These are phyloP conservation scores for Zoanthus sociatus DNA, from an alignment of 92 coral and sea anemone species.

Conservation along the genomic window DNA sequence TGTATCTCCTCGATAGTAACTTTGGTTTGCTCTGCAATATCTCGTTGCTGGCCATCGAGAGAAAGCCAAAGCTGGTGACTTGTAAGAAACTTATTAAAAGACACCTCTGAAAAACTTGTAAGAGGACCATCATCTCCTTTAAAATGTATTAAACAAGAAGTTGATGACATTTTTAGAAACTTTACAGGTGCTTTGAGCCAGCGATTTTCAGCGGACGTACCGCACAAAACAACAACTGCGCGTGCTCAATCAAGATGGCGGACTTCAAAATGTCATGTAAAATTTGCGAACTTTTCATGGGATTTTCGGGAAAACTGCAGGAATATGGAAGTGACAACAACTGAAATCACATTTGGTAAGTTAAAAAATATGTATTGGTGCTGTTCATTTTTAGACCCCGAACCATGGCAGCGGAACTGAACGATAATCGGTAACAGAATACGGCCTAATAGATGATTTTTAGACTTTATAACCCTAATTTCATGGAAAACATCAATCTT, in stretches of 20 bases:
- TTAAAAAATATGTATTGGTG: slow-evolving; percentile 9
- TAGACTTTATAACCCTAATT: no score
- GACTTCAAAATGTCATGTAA: neutral
- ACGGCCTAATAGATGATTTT: neutral
- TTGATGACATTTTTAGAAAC: neutral
- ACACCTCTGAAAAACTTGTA: slow-evolving; percentile 29
- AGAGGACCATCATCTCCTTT: slow-evolving; percentile 38
- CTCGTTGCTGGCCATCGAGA: slow-evolving; percentile 45
- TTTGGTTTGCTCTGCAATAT: slow-evolving; percentile 55
- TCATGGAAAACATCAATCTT: no score
- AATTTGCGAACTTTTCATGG: slow-evolving; percentile 3
- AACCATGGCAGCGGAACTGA: slow-evolving; percentile 1
- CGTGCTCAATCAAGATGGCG: slow-evolving; percentile 24
- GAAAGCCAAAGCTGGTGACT: neutral
- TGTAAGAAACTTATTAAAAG: slow-evolving; percentile 9
- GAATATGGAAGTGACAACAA: slow-evolving; percentile 28
- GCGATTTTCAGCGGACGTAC: slow-evolving; percentile 1
- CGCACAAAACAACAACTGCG: neutral
- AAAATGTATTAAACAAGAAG: slow-evolving; percentile 33
- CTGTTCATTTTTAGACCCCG: neutral
- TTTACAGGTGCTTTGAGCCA: neutral
- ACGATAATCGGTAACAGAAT: no score
- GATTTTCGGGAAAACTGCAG: slow-evolving; percentile 22
- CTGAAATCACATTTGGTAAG: slow-evolving; percentile 13
- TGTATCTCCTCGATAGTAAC: slow-evolving; percentile 40